Base-by-base conservation (phyloP, 2,888 invertebrate species). In the Pseudeuparius sepicola region DNA sequence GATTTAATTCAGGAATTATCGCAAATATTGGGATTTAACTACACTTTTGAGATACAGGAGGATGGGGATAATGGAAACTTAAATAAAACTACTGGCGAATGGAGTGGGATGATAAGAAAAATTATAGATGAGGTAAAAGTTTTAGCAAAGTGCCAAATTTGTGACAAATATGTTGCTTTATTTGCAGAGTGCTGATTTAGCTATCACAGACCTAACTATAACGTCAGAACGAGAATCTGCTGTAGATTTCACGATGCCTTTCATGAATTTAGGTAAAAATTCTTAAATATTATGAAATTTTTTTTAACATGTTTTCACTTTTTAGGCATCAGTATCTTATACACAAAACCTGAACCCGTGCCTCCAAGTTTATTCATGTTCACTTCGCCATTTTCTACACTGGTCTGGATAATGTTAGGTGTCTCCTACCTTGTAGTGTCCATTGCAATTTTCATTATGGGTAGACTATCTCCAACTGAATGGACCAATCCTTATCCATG, bases 211-310 rank as follows among this genome's bases (percentile, higher is more conserved):
- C 57, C 68, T 96, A 48, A 84, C 85, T 4, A 81, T 86, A 51
- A 93, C 93, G 5, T 79, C 92, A 27, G 79, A 83, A 43, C 71
- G 96, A 18, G 88, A 92, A 57, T 75, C 72, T 52, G 88, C 80
- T 10, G 90, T 90, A 0, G 93, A 94, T 61, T 96, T 96, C 54
- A 93, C 93, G 0, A 87, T 86, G 63, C 94, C 94, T 1, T 96
- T 93, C 56, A 89, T 96, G 85, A 90, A 88, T 59, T 68, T 96
- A 43, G 79, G 75, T 73, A 57, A 57, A 31, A 17, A 29, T 14
- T 11, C 14, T 33, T 14, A 35, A 30, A 14, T 20, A n/a, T 20
- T 20, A 20, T n/a, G 6, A 20, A 20, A 20, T 20, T 7, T 20
- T 6, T 20, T 20, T n/a, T 20, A 20, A 20, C 6, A 20, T 6